These are phyloP conservation scores for Syritta pipiens DNA, from an alignment of 2,888 invertebrate genomes.

Conservation along the genomic window DNA sequence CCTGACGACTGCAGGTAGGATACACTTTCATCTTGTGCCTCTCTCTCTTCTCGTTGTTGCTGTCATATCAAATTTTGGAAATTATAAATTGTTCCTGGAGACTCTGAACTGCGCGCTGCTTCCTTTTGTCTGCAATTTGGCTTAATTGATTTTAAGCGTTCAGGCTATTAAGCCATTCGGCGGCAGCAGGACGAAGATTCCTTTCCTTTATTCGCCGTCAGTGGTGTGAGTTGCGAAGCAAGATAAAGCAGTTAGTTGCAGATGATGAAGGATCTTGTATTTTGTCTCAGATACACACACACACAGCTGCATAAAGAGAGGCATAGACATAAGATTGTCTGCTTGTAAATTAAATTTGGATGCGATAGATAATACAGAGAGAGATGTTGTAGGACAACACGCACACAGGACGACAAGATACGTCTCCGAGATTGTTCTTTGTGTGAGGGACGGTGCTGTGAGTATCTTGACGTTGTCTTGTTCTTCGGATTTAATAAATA, in stretches of 20 bases:
- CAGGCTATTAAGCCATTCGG: slow-evolving; percentile 47
- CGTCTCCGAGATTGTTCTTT: slow-evolving; percentile 35
- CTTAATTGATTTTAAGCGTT: slow-evolving; percentile 64
- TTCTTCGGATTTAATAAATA: slow-evolving; percentile 34
- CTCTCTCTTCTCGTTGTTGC: background rate
- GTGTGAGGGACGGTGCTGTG: slow-evolving; percentile 1
- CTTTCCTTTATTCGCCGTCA: slow-evolving; percentile 19
- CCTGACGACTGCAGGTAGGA: slow-evolving; percentile 27
- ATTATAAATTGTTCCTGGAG: slow-evolving; percentile 55
- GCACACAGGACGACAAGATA: no score
- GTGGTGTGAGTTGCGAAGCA: background rate
- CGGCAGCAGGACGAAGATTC: background rate
- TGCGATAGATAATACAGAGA: slow-evolving; percentile 39
- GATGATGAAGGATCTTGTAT: slow-evolving; percentile 35
- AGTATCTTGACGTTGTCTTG: no score
- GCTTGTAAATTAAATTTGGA: slow-evolving; percentile 62
- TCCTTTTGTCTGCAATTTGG: slow-evolving; percentile 57
- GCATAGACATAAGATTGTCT: slow-evolving; percentile 39
- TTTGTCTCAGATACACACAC: slow-evolving; percentile 15
- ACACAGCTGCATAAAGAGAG: background rate
- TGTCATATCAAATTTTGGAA: slow-evolving; percentile 50
- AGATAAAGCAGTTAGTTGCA: slow-evolving; percentile 41
- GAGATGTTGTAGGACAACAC: slow-evolving; percentile 14
- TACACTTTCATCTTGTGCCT: slow-evolving; percentile 20
- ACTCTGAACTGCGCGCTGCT: background rate